Evolutionary conservation across 92 coral and sea anemone genomes (phyloP), one percentile per base, ranked within the genome.

Genomic region (Porites cylindrica): DNA sequence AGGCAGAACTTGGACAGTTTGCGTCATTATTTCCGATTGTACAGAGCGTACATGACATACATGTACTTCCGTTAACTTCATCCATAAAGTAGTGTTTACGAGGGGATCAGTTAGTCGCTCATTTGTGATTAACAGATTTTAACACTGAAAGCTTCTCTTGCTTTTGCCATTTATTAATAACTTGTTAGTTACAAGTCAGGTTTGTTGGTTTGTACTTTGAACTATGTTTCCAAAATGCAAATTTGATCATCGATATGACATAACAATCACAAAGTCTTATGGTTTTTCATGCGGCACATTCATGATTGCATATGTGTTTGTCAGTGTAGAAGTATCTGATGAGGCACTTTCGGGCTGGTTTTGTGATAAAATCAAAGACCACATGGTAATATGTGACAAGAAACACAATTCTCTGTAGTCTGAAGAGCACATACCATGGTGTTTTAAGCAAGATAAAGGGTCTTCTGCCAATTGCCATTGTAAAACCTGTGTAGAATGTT

Each of bases 221-320:
- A 29, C 76, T 3, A 54, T 47, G 4, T 51, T 79, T 17, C 13
- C 62, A 7, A 13, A 24, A 80, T 69, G 85, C 62, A 21, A 69
- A 54, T 70, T 16, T 69, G 12, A 26, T 81, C 76, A 72, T 71
- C 43, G 43, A 77, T 38, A 78, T 78, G 82, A 78, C 82, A 78
- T 26, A 78, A 78, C 82, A 78, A 64, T 38, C 47, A 38, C 23
- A 21, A 38, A 38, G 47, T 38, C 0, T 6, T 38, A 38, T 38
- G 47, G 47, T 29, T 29, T 29, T 29, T 29, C 32, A 29, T 29
- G 32, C 47, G 0, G 47, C 47, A 38, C 47, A 38, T 38, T 38
- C 47, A 38, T 38, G 0, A 38, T 38, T 38, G 47, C 7, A 56
- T 43, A 17, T 23, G 51, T 8, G 29, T 43, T 8, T 70, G 47